phyloP scores from a whole-genome alignment of 1,140 invertebrate species.

The Kradibia gibbosae region DNA sequence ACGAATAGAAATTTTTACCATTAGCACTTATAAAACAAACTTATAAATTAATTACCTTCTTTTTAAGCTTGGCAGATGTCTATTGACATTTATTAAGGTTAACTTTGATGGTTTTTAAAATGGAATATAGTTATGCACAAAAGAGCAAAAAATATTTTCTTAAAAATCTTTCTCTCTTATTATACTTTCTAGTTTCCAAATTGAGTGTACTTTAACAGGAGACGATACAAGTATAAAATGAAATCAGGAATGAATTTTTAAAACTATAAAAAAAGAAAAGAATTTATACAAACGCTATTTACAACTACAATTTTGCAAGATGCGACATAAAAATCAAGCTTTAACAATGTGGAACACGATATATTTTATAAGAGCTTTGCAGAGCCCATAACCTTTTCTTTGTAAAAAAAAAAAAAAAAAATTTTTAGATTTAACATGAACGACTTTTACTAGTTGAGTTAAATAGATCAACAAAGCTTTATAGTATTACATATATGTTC shows the following conservation, averaged over 20 bases:
- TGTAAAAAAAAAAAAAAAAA: background rate
- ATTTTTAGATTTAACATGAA: too few relatives aligned
- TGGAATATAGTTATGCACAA: too few relatives aligned
- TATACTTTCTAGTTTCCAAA: background rate
- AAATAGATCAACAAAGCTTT: background rate
- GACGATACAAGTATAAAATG: constrained; percentile 38
- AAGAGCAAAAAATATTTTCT: too few relatives aligned
- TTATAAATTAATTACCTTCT: too few relatives aligned
- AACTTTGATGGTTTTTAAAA: too few relatives aligned
- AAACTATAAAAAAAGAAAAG: background rate
- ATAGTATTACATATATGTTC: background rate
- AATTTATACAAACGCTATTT: background rate
- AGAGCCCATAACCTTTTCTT: too few relatives aligned
- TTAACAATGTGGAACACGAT: background rate
- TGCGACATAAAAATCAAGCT: background rate
- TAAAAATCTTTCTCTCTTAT: background rate
- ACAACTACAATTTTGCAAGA: background rate
- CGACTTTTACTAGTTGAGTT: too few relatives aligned
- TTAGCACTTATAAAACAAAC: too few relatives aligned
- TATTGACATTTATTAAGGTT: too few relatives aligned
- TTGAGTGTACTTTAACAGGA: background rate
- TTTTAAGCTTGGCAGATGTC: too few relatives aligned
- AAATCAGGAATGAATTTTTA: background rate
- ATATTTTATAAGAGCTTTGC: background rate
- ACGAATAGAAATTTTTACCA: too few relatives aligned